Base-by-base conservation (phyloP, 2,797 vertebrate genomes). In the Pipistrellus nathusii region DNA sequence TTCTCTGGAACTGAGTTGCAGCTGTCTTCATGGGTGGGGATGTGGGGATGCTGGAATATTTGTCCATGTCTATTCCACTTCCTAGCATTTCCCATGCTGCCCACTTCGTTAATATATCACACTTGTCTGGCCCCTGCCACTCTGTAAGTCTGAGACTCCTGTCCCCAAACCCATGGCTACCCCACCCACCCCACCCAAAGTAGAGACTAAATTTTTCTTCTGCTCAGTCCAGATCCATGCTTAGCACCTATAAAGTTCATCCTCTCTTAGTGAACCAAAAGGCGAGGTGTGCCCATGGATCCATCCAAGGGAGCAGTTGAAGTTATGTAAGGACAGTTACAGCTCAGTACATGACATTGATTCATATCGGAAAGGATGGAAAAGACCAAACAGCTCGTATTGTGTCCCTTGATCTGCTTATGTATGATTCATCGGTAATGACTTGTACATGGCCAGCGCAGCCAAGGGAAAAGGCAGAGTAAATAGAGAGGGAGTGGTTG, bases 381-480 rank as follows among this genome's bases (percentile, higher is more conserved):
- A 23, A 44, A 93, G 66, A 82, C 94, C 62, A 32, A 90, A 57
- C 35, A 75, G 92, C 57, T 80, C 64, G 0, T 25, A 30, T 25
- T 32, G 35, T 46, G 64, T 88, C 68, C 91, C 91, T 93, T 85
- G 89, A 89, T 94, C 95, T 84, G 75, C 71, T 44, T 51, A 25
- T 3, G 2, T n/a, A 2, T 83, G 95, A 89, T 18, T 96, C 94
- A 75, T 72, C 76, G n/a, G 11, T 23, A 6, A 55, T 5, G 51
- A 66, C 88, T 90, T 59, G 41, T 48, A 59, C 69, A 6, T 0
- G 17, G 75, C 35, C 89, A 0, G 1, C 18, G 32, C 23, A 25
- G 76, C 76, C 57, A 21, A 62, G 66, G 86, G 78, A n/a, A 41
- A 81, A 71, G 72, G 66, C 66, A 35, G 53, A 23, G 18, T 2